Base-by-base conservation (phyloP, 2,888 invertebrate species). In the Ornithoptera priamus region DNA sequence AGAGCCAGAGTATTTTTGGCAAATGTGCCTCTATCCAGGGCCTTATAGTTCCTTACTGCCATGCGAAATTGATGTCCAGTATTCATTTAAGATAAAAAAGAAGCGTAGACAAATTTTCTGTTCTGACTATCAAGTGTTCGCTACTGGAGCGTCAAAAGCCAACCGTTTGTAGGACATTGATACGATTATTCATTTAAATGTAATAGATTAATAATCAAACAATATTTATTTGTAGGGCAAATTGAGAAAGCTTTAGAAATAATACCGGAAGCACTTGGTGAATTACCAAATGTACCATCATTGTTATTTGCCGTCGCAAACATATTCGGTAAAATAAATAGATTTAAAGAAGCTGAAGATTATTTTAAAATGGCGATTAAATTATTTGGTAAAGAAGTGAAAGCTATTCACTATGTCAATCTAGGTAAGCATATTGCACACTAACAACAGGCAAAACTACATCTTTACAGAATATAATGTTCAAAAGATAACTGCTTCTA, bases 241-340 rank as follows among this genome's bases (percentile, higher is more conserved):
- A 90, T 94, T 59, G 93, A 95, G 17, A 94, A 95, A 81, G 97
- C 97, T 2, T 87, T 97, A 67, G 90, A 94, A 72, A 84, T 96
- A 66, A 97, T 96, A 10, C 93, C 94, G 22, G 93, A 94, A 75
- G 98, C 97, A 0, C 85, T 98, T 10, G 81, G 86, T 62, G 93
- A 95, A 75, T 88, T 98, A 66, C 96, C 97, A 0, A 90, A 95
- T 65, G 96, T 97, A 39, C 94, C 97, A 0, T 94, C 95, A 0
- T 92, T 99, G 39, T 95, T 97, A 85, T 98, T 98, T 83, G 97
- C 97, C 75, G 92, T 97, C 62, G 99, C 96, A 7, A 98, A 98
- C 84, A 95, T 97, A 68, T 93, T 96, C 72, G 99, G 99, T 0
- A 98, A 98, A 93, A 83, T 95, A 70, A 94, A 95, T 61, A 93